Evolutionary conservation across 2,888 invertebrate species (phyloP).

Genomic region (Tetropium fuscum): DNA sequence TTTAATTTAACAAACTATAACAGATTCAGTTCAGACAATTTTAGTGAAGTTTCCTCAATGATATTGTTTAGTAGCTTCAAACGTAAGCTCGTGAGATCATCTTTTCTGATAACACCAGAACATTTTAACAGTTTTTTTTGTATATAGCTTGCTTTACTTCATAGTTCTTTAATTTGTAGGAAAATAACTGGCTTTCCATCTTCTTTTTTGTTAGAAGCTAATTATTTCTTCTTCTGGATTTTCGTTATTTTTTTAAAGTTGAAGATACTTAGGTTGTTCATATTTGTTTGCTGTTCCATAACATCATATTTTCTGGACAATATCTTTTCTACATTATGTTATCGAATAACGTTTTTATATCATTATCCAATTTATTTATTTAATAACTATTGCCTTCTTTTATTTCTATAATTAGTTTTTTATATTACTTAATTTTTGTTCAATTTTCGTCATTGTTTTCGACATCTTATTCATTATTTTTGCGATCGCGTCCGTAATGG

Average conservation of each 20-base stretch:
- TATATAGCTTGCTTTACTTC: not conserved
- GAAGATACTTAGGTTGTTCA: not conserved
- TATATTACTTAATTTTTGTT: not conserved
- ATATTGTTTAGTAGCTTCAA: conserved; percentile 1
- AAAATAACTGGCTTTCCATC: not conserved
- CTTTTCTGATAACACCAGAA: conserved; percentile 15
- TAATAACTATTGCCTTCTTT: not conserved
- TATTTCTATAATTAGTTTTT: not conserved
- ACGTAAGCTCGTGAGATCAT: conserved; percentile 22
- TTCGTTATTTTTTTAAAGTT: not conserved
- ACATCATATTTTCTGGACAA: not conserved
- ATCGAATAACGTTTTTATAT: not conserved
- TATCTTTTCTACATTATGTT: too few species aligned
- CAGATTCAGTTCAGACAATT: conserved; percentile 17
- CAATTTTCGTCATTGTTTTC: not conserved
- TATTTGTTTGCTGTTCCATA: not conserved
- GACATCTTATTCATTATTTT: not conserved
- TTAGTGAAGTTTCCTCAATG: conserved; percentile 7
- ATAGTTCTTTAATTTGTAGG: conserved; percentile 6
- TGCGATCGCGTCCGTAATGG: not conserved
- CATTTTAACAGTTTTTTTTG: conserved; percentile 27
- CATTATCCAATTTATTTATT: not conserved
- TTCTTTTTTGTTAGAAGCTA: not conserved
- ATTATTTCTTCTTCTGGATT: not conserved
- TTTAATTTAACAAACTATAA: conserved; percentile 15